Evolutionary conservation across 2,797 vertebrate species (phyloP).

Genomic region (Ibycter americanus): DNA sequence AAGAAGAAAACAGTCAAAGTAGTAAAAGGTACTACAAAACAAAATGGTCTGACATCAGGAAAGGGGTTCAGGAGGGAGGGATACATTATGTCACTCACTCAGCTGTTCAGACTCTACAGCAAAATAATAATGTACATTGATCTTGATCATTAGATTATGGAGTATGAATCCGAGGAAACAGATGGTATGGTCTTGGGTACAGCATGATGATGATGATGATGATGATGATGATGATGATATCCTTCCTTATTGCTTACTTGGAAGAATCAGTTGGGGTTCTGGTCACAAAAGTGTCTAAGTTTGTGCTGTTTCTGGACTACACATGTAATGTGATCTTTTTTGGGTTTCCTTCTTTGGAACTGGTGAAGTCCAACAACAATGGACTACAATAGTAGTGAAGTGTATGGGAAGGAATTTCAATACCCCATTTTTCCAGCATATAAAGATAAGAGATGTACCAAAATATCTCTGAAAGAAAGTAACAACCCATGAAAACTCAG

Average conservation of each 20-base stretch:
- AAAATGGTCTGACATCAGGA: not conserved
- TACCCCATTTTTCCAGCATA: not conserved
- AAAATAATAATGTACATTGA: not conserved
- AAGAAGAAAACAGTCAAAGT: not conserved
- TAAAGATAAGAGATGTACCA: not conserved
- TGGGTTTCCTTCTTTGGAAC: not conserved
- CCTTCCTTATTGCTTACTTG: conserved; percentile 8
- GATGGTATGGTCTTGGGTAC: not conserved
- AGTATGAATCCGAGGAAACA: conserved; percentile 16
- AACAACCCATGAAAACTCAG: not conserved
- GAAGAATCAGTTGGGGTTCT: not conserved
- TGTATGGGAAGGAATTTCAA: not conserved
- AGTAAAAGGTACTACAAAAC: not conserved
- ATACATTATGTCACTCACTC: not conserved
- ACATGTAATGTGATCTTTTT: not conserved
- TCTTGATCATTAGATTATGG: not conserved
- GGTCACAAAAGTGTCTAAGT: not conserved
- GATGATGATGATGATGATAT: not conserved
- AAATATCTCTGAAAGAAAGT: not conserved
- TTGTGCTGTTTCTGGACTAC: not conserved
- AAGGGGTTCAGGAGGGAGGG: not conserved
- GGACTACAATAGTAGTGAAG: not conserved
- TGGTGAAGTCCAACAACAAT: not conserved
- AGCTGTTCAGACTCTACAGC: not conserved
- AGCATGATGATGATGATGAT: not conserved